phyloP scores from a whole-genome alignment of 2,888 invertebrate genomes.

The Pyralis farinalis region DNA sequence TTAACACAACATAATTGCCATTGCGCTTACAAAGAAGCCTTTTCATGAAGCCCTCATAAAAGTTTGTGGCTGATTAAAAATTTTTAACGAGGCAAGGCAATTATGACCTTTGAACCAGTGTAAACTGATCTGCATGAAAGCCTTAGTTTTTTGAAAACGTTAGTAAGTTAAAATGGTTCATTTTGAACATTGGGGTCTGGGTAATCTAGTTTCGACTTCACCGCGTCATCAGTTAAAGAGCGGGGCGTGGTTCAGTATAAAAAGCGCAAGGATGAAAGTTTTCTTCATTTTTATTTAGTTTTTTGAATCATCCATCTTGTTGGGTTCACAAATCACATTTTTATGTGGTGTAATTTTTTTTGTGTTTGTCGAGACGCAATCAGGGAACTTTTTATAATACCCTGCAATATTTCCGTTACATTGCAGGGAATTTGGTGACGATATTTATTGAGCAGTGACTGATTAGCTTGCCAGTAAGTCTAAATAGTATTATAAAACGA shows the following conservation, averaged over 20 bases:
- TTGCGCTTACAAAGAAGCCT: slow-evolving; percentile 57
- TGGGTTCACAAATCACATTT: slow-evolving; percentile 7
- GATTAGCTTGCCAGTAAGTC: too few relatives aligned
- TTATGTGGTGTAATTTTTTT: neutral
- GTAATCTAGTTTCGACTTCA: slow-evolving; percentile 23
- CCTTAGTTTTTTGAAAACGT: neutral
- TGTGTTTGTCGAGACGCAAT: too few relatives aligned
- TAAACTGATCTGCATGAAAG: slow-evolving; percentile 16
- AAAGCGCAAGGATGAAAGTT: slow-evolving; percentile 58
- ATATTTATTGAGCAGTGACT: too few relatives aligned
- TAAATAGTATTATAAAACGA: too few relatives aligned
- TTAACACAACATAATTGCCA: slow-evolving; percentile 47
- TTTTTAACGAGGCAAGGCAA: slow-evolving; percentile 64
- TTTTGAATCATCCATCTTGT: slow-evolving; percentile 6
- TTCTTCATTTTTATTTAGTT: slow-evolving; percentile 16
- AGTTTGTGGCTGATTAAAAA: slow-evolving; percentile 66
- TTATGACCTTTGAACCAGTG: slow-evolving; percentile 44
- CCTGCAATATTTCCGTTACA: too few relatives aligned
- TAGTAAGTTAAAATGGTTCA: neutral
- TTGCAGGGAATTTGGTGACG: too few relatives aligned
- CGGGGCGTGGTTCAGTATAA: slow-evolving; percentile 54
- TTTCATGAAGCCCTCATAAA: slow-evolving; percentile 61
- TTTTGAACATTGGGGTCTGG: slow-evolving; percentile 14
- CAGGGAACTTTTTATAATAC: too few relatives aligned
- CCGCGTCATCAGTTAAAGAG: slow-evolving; percentile 56